Percentiles rank a stretch among this genome's conserved stretches.
Evolutionary conservation across 2,113 vertebrate genomes (phyloP).

Genomic region (Petaurus breviceps): DNA sequence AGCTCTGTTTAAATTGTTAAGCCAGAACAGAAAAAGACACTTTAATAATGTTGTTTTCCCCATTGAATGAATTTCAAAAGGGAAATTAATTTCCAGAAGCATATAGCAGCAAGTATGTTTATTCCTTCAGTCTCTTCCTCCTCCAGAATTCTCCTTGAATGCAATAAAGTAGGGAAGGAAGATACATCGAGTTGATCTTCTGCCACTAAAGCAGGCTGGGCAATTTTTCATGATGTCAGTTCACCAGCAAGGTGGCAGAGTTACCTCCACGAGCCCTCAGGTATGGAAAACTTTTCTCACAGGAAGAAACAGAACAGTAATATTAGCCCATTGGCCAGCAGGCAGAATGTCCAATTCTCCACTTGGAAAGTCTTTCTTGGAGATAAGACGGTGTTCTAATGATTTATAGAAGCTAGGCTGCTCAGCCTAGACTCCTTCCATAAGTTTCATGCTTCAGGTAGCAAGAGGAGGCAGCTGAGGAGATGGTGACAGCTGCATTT

Average conservation of each 20-base stretch:
- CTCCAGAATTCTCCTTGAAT: conserved; percentile 36
- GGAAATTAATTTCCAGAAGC: conserved; percentile 2
- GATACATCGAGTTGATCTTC: conserved; percentile 29
- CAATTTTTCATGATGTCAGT: conserved; percentile 40
- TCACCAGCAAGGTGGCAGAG: conserved; percentile 37
- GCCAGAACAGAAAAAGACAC: conserved; percentile 53
- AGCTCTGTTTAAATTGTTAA: conserved; percentile 20
- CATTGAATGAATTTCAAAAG: conserved; percentile 49
- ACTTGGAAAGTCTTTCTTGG: background rate
- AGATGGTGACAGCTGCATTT: background rate
- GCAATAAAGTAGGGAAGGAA: conserved; percentile 42
- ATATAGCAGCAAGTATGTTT: background rate
- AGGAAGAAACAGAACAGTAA: background rate
- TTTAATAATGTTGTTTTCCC: conserved; percentile 48
- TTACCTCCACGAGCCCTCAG: background rate
- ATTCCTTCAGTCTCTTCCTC: background rate
- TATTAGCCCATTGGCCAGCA: conserved; percentile 22
- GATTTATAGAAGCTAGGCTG: background rate
- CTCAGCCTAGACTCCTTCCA: background rate
- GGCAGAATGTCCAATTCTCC: conserved; percentile 21
- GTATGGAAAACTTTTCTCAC: background rate
- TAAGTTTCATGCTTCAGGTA: background rate
- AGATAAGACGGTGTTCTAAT: background rate
- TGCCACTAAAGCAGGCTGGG: conserved; percentile 38
- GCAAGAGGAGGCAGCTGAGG: background rate